phyloP scores from a whole-genome alignment of 1,140 invertebrate genomes.

The Cydia fagiglandana region DNA sequence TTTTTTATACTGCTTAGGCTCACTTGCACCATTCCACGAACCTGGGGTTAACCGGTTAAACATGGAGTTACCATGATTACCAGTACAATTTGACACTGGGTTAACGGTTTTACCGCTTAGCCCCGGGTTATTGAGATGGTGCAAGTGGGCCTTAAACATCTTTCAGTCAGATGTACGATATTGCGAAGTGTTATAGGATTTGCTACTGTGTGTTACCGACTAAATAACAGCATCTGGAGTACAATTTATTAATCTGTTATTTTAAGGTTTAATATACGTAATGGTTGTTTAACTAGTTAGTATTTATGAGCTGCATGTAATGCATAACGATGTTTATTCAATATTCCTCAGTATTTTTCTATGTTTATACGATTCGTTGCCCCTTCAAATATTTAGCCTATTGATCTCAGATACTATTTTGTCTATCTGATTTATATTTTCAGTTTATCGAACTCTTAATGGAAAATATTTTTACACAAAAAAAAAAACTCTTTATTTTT shows the following conservation, averaged over 20 bases:
- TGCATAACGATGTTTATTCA: constrained; percentile 12
- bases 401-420: constrained; percentile 25
- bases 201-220: neutral
- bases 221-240: constrained; percentile 30
- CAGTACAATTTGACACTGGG: no score
- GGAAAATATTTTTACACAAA: no score
- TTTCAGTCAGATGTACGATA: neutral
- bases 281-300: constrained; percentile 4
- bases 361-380: neutral
- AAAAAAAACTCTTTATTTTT: constrained; percentile 3
- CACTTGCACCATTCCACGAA: no score
- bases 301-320: constrained; percentile 8
- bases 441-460: neutral
- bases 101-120: no score
- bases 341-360: neutral
- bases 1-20: neutral
- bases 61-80: no score
- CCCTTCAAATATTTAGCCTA: constrained; percentile 9
- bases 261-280: neutral
- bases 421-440: neutral
- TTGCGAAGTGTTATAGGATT: neutral
- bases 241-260: constrained; percentile 25
- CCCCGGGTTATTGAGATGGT: no score
- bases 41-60: no score
- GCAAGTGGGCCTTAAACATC: no score